Evolutionary conservation across 2,113 vertebrate genomes (phyloP), one percentile per base, ranked within the genome.

Genomic region (Phainopepla nitens): DNA sequence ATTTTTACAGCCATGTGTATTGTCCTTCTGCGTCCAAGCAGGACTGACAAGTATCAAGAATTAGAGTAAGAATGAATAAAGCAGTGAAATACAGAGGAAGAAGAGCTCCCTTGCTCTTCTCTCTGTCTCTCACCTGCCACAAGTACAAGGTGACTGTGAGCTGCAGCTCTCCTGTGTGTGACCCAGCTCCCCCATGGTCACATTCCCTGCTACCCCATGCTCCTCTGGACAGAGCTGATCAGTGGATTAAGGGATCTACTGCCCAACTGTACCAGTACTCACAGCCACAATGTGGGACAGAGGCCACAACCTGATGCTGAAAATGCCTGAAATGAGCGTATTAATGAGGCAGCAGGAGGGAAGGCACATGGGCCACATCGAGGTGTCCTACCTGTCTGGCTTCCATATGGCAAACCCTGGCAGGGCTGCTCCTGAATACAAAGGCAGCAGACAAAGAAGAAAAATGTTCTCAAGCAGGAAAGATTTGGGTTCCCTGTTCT

Each of bases 221-320:
- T 51, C n/a, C 31, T 41, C 7, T 0, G 2, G 28, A n/a, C 18
- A 54, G 0, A 31, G 23, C 16, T 44, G 53, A 2, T 4, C 36
- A 75, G 16, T 23, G 27, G 27, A 64, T 79, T 35, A 44, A 62
- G 29, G 64, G 22, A 86, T 62, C 49, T 20, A 22, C 10, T 23
- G 27, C 27, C 31, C 58, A 44, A 12, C 12, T 68, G 28, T 19
- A 14, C 22, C 58, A 80, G 47, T 19, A 76, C 12, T 49, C 31
- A 45, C 27, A 35, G 60, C 20, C 44, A 62, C 28, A 15, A 15
- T 4, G 35, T 22, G 62, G 15, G 10, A 93, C 49, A 71, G 23
- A 47, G 12, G 45, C 27, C 70, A 44, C 76, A 88, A 75, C 7
- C 21, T 49, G 41, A 47, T 22, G 42, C 33, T 89, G 81, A 83